Base-by-base conservation (phyloP, 2,888 invertebrate genomes). In the Panorpa germanica region DNA sequence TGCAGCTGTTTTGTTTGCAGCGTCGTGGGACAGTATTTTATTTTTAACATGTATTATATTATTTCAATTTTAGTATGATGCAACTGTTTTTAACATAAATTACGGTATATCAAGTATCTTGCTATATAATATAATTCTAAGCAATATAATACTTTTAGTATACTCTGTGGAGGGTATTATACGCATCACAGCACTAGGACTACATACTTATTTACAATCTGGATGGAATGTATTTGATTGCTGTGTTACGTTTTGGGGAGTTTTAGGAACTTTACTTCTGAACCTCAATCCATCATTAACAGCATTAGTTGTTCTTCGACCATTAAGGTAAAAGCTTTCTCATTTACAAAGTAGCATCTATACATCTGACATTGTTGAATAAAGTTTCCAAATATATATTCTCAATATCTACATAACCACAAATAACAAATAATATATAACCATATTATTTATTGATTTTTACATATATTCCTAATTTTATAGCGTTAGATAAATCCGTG, bases 181-280 rank as follows among this genome's bases (percentile, higher is more conserved):
- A 3, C 75, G 80, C 42, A 66, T 81, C 40, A 55, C 78, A 43
- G 78, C 76, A 2, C 53, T 72, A 20, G 85, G 85, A 3, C 61
- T 74, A 39, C 46, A 54, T 4, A 64, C 66, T 35, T 85, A 85
- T 47, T 63, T 82, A 35, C 67, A 70, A 37, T 77, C 77, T 23
- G 82, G 82, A 1, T 86, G 86, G 86, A 85, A 86, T 50, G 63
- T 77, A 40, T 85, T 74, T 49, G 83, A 81, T 48, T 50, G 78
- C 27, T 59, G 65, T 31, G 73, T 74, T 4, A 75, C 78, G 1
- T 43, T 77, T 37, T 57, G 70, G 38, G 70, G 72, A 2, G 46
- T 76, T 5, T 51, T 70, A 35, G 80, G 80, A 1, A 67, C 76
- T 0, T 59, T 73, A 31, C 53, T 70, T 26, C 62, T 81, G 19